phyloP scores from a whole-genome alignment of 2,113 vertebrate species.

The Notiomystis cincta region DNA sequence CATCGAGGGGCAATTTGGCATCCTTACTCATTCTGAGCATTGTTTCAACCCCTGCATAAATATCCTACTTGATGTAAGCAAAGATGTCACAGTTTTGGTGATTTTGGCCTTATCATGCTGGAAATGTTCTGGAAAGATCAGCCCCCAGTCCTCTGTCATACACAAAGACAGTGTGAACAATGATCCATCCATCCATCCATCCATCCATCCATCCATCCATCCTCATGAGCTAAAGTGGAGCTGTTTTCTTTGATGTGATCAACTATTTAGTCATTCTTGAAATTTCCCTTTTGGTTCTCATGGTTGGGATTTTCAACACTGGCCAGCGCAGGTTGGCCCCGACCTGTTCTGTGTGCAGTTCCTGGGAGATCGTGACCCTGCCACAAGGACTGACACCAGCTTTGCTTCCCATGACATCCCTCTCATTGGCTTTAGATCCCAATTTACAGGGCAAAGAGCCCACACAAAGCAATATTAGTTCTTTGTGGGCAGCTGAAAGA shows the following conservation, averaged over 20 bases:
- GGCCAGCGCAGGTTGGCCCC: rapidly evolving
- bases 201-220: neutral
- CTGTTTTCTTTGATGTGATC: neutral
- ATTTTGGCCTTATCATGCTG: neutral
- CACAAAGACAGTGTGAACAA: too few species aligned
- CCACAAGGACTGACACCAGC: neutral
- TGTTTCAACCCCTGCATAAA: neutral
- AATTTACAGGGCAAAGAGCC: neutral
- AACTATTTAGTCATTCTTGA: neutral
- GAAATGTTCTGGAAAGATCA: neutral
- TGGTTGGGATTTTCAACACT: neutral
- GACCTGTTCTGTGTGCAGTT: rapidly evolving
- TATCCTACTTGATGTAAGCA: neutral
- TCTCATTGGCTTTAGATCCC: neutral
- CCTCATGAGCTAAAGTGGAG: neutral
- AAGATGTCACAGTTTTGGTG: neutral
- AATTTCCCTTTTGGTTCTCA: neutral
- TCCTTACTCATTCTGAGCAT: neutral
- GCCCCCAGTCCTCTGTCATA: neutral
- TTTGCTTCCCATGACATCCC: neutral
- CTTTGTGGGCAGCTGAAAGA: constrained; percentile 1
- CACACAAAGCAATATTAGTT: neutral
- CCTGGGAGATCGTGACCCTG: neutral
- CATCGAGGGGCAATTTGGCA: neutral
- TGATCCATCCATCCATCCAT: neutral